Base-by-base conservation (phyloP, 2,888 invertebrate species). In the Pseudanteris insignis region DNA sequence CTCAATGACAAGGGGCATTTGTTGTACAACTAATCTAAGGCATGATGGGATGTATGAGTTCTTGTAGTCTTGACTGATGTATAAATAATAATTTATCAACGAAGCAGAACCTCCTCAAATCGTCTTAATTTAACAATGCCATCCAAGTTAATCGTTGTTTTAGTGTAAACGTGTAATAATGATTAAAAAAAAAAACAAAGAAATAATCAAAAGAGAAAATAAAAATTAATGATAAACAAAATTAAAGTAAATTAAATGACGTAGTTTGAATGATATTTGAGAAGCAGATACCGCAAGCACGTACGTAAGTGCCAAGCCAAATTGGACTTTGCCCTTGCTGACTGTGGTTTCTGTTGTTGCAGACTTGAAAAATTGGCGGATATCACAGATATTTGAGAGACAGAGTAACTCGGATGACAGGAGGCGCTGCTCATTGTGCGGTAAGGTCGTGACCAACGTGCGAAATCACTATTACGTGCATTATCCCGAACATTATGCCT, bases 401-500 rank as follows among this genome's bases (percentile, higher is more conserved):
- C 84, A 84, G 68, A 84, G 83, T 72, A 81, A 81, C 71, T 82
- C 80, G 81, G 84, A 84, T 79, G 84, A 85, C 77, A 78, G 83
- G 75, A 80, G 84, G 74, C 79, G 84, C 69, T 85, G 85, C 78
- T 82, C 83, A 68, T 79, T 85, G 73, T 85, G 85, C 79, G 85
- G 85, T 70, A 85, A 85, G 81, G 83, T 85, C 72, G 85, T 85
- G 68, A 84, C 84, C 80, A 85, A 85, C 78, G 84, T 84, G 61
- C 81, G 85, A 69, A 85, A 85, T 78, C 85, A 85, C 75, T 85
- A 85, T 79, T 84, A 85, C 76, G 85, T 85, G 66, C 85, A 85
- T 76, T 85, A 84, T 72, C 85, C 85, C 65, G 85, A 85, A 66
- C 84, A 84, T 70, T 85, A 84, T 72, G 82, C 84, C 68, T 85